Evolutionary conservation across 2,888 invertebrate genomes (phyloP), one percentile per base, ranked within the genome.

Genomic region (Netelia inedita): DNA sequence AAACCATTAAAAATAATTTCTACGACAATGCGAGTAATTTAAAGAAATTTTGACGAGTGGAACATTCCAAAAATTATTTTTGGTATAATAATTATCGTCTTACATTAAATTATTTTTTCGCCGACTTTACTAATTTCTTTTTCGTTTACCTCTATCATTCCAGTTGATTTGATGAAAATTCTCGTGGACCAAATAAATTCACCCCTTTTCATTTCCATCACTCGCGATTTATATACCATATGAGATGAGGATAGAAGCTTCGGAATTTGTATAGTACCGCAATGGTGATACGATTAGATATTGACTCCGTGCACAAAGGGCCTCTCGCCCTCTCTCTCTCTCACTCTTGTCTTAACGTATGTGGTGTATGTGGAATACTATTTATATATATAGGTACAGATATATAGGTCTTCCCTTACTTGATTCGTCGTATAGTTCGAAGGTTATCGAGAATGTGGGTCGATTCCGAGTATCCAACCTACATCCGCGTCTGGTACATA

Each of bases 391-490:
- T 57, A 69, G 2, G n/a, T n/a, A 63, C n/a, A 50, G 6, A 28
- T 46, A 46, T 35, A 21, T 79, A 41, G 28, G 53, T n/a, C 11
- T 55, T 21, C 72, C 75, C 72, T 76, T 69, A 35, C 69, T 76
- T n/a, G 55, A 61, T 28, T 53, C 74, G 21, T 41, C 69, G 71
- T 79, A 75, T 73, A 76, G 86, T 82, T 86, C 86, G 88, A 89
- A 91, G 90, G 89, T 87, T 90, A 83, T 69, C 21, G 50, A 57
- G 85, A 86, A 91, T 88, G 85, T 91, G 87, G 91, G 90, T 91
- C 91, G 89, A 88, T 90, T 87, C 83, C 87, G 84, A 81, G 88
- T 82, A 87, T 88, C 82, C 84, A 89, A 88, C 91, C 88, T 88
- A 89, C 85, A 89, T 88, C 83, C 83, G 35, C 79, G 82, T 82